These are phyloP conservation scores for Drosophila trapezifrons DNA, from an alignment of 1,140 invertebrate species.

Conservation along the genomic window DNA sequence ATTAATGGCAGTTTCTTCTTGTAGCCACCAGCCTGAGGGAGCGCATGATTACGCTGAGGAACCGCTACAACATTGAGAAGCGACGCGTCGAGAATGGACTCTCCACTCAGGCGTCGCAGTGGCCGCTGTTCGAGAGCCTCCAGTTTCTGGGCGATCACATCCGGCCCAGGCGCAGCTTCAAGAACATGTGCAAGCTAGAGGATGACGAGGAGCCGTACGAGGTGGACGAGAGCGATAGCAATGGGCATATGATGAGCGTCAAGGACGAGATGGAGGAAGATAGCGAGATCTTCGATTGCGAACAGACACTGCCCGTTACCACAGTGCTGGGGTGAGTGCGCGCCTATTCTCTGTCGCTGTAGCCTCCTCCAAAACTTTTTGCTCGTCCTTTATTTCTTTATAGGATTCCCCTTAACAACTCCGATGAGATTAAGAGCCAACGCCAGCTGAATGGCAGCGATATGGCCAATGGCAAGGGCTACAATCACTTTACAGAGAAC, in stretches of 20 bases:
- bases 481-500: conserved; percentile 16
- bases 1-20: not conserved
- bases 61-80: conserved; percentile 83
- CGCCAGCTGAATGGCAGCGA: conserved; percentile 38
- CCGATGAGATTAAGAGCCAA: conserved; percentile 31
- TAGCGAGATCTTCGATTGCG: conserved; percentile 54
- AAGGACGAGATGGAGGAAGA: conserved; percentile 65
- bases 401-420: conserved; percentile 56
- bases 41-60: conserved; percentile 79
- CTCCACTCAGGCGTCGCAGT: conserved; percentile 60
- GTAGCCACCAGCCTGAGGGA: conserved; percentile 75
- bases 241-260: conserved; percentile 43
- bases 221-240: conserved; percentile 63
- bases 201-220: conserved; percentile 60
- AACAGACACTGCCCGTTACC: conserved; percentile 65
- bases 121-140: conserved; percentile 80
- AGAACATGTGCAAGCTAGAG: conserved; percentile 41
- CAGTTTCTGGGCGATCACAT: conserved; percentile 81
- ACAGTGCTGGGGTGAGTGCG: conserved; percentile 64
- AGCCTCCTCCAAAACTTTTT: not conserved
- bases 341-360: no score
- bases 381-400: conserved; percentile 6
- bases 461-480: conserved; percentile 45
- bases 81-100: conserved; percentile 69
- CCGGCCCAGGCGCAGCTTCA: conserved; percentile 76